Evolutionary conservation across 1,140 invertebrate species (phyloP).

Genomic region (Drosophila ercepeae): DNA sequence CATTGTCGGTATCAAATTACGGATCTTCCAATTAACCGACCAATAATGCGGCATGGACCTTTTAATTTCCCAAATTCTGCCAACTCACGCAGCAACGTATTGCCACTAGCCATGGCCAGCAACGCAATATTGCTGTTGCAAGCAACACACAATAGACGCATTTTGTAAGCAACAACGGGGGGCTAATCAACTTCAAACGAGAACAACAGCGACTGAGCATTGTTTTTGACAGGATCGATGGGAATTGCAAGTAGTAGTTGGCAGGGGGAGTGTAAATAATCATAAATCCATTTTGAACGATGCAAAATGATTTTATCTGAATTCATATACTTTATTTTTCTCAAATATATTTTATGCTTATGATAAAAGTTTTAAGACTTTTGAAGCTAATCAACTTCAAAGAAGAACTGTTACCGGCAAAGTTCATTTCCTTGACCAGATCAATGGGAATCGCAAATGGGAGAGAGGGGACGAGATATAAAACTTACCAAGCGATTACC

Average conservation of each 20-base stretch:
- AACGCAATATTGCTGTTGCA: constrained; percentile 21
- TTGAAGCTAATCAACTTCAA: constrained; percentile 57
- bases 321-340: neutral
- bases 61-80: constrained; percentile 75
- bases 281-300: neutral
- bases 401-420: constrained; percentile 42
- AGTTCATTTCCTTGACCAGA: constrained; percentile 29
- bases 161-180: constrained; percentile 77
- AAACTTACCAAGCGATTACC: constrained; percentile 31
- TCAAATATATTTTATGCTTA: neutral
- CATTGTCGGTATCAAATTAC: constrained; percentile 68
- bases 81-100: constrained; percentile 61
- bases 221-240: constrained; percentile 51
- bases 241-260: constrained; percentile 37
- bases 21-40: constrained; percentile 79
- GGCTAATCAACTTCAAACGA: constrained; percentile 75
- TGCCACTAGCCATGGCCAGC: constrained; percentile 35
- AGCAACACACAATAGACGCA: constrained; percentile 68
- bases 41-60: constrained; percentile 73
- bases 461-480: neutral
- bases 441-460: neutral
- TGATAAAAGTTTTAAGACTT: neutral
- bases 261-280: constrained; percentile 5
- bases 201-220: constrained; percentile 56
- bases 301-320: neutral